Conservation (phyloP, 2,888 invertebrate genomes). For the Chaetogeoica ovagalla region DNA sequence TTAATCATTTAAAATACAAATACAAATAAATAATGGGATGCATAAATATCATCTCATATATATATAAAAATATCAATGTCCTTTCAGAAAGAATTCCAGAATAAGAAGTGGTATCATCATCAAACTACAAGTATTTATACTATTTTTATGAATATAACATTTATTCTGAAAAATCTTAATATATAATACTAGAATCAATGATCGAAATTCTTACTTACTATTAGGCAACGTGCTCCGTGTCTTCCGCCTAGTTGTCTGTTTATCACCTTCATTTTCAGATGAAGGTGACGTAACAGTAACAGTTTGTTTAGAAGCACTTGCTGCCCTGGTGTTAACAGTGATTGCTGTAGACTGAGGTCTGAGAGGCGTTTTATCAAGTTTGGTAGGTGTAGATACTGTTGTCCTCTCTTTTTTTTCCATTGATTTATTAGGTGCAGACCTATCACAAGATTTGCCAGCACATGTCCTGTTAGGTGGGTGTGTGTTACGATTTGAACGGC, state of each 20-base stretch:
- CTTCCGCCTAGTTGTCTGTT: conserved; percentile 56
- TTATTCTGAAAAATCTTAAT: background rate
- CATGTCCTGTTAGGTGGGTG: conserved; percentile 49
- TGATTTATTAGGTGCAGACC: conserved; percentile 44
- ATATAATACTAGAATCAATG: background rate
- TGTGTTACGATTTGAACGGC: conserved; percentile 50
- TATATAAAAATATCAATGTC: too few relatives aligned
- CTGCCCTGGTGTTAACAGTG: conserved; percentile 44
- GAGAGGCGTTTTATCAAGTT: conserved; percentile 48
- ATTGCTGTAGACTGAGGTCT: conserved; percentile 48
- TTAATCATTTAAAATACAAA: too few relatives aligned
- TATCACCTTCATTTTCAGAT: conserved; percentile 54
- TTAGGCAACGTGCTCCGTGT: conserved; percentile 57
- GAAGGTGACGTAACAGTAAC: conserved; percentile 42
- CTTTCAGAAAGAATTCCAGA: too few relatives aligned
- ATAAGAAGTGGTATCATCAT: background rate
- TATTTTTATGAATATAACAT: too few relatives aligned
- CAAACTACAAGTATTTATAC: background rate
- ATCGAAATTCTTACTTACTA: conserved; percentile 54
- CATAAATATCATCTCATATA: too few relatives aligned
- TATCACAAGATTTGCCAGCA: conserved; percentile 49
- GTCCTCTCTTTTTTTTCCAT: conserved; percentile 46
- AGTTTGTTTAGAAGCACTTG: conserved; percentile 51
- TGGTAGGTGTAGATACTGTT: conserved; percentile 27
- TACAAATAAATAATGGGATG: too few relatives aligned